Conservation (phyloP, 2,888 invertebrate genomes). For the Chrysopilus asiliformis region DNA sequence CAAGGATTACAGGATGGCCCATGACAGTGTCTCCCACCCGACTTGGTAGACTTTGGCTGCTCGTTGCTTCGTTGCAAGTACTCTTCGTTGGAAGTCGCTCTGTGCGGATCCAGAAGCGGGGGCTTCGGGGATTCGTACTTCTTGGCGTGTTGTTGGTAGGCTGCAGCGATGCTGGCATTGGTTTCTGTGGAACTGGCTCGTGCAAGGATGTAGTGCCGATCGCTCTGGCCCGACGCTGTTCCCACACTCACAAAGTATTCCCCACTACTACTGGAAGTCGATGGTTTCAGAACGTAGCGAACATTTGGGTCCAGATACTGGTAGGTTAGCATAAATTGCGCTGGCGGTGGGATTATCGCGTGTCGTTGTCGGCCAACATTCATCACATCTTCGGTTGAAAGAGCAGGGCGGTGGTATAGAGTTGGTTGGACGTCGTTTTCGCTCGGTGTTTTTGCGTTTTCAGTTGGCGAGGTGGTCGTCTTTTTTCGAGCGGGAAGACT, state of each 20-base stretch:
- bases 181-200: conserved; percentile 38
- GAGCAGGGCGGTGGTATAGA: conserved; percentile 59
- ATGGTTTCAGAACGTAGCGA: conserved; percentile 56
- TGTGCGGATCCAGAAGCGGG: conserved; percentile 11
- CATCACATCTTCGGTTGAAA: conserved; percentile 72
- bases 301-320: conserved; percentile 60
- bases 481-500: conserved; percentile 76
- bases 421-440: conserved; percentile 26
- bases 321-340: conserved; percentile 44
- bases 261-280: conserved; percentile 47
- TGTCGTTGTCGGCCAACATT: conserved; percentile 23
- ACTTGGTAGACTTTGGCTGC: conserved; percentile 23
- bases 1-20: conserved; percentile 58
- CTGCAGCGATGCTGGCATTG: conserved; percentile 32
- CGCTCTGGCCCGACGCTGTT: conserved; percentile 47
- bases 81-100: conserved; percentile 3
- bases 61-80: too few relatives aligned
- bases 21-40: conserved; percentile 32
- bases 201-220: conserved; percentile 56
- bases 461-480: conserved; percentile 42
- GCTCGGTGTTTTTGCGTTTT: conserved; percentile 38
- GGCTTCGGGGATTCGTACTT: conserved; percentile 16
- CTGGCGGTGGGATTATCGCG: conserved; percentile 37
- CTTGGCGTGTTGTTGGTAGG: conserved; percentile 1
- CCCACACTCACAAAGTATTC: conserved; percentile 60